These are phyloP conservation scores for Hydractinia symbiolongicarpus DNA, from an alignment of 30 jellyfish, hydroid and myxozoan genomes.

Conservation along the genomic window DNA sequence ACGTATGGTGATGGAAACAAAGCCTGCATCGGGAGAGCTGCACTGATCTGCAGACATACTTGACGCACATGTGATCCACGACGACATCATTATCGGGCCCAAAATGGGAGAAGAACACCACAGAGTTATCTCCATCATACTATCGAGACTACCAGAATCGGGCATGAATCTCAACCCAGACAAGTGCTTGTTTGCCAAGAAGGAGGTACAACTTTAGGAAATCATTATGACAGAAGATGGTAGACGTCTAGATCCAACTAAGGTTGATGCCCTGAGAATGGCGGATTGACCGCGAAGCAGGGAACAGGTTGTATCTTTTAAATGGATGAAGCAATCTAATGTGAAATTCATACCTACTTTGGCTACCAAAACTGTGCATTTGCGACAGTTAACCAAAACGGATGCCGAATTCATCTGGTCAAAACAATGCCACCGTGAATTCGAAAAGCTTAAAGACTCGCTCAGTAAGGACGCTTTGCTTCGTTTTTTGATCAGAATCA, in stretches of 20 bases:
- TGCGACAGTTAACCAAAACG: constrained; percentile 28
- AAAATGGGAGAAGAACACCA: constrained; percentile 4
- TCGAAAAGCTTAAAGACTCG: constrained; percentile 9
- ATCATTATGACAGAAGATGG: too few species aligned
- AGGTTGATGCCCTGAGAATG: neutral
- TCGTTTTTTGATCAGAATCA: constrained; percentile 29
- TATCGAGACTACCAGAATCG: neutral
- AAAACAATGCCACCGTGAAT: too few species aligned
- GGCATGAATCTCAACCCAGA: too few species aligned
- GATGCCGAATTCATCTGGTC: too few species aligned
- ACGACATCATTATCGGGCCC: constrained; percentile 11
- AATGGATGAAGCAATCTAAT: too few species aligned
- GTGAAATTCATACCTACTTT: too few species aligned
- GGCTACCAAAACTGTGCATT: constrained; percentile 18
- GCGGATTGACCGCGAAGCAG: constrained; percentile 32
- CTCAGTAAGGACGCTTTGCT: constrained; percentile 12
- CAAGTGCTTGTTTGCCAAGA: too few species aligned
- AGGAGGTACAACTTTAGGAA: too few species aligned
- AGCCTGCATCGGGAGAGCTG: constrained; percentile 29
- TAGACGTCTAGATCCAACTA: too few species aligned
- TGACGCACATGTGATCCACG: constrained; percentile 29
- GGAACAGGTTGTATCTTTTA: constrained; percentile 27
- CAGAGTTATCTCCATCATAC: constrained; percentile 17
- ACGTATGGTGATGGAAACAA: neutral
- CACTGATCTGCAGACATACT: constrained; percentile 30